phyloP scores from a whole-genome alignment of 1,140 invertebrate species.

The Drosophila micromelanica region DNA sequence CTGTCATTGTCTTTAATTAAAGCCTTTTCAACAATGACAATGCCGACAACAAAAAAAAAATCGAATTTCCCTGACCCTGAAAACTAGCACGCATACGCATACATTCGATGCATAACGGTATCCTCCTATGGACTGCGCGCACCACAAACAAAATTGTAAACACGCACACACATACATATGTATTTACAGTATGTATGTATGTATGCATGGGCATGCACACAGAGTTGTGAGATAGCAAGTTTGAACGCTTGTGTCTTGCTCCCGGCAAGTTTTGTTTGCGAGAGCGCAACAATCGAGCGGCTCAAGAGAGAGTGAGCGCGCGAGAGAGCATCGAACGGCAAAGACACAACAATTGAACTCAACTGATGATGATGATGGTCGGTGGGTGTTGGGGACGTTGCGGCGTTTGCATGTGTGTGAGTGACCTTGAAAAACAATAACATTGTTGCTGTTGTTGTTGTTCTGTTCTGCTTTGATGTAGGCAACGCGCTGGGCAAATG shows the following conservation, averaged over 20 bases:
- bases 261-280: constrained; percentile 52
- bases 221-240: constrained; percentile 45
- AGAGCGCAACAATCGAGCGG: constrained; percentile 34
- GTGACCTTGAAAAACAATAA: constrained; percentile 80
- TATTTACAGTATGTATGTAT: not conserved
- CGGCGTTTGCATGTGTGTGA: constrained; percentile 35
- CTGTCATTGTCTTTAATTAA: constrained; percentile 43
- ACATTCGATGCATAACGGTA: constrained; percentile 66
- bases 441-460: constrained; percentile 65
- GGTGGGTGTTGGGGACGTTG: constrained; percentile 41
- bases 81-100: constrained; percentile 58
- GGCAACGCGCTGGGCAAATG: constrained; percentile 58
- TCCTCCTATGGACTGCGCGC: constrained; percentile 49
- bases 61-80: constrained; percentile 82
- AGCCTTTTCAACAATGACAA: constrained; percentile 22
- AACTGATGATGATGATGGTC: constrained; percentile 37
- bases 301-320: constrained; percentile 9
- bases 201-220: not conserved
- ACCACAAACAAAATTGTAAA: constrained; percentile 45
- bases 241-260: constrained; percentile 53
- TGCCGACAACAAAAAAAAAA: constrained; percentile 46
- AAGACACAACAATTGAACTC: constrained; percentile 50
- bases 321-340: constrained; percentile 27
- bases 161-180: constrained; percentile 24
- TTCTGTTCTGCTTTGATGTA: constrained; percentile 36